Evolutionary conservation across 2,888 invertebrate species (phyloP), one percentile per base, ranked within the genome.

Genomic region (Cybosia mesomella): DNA sequence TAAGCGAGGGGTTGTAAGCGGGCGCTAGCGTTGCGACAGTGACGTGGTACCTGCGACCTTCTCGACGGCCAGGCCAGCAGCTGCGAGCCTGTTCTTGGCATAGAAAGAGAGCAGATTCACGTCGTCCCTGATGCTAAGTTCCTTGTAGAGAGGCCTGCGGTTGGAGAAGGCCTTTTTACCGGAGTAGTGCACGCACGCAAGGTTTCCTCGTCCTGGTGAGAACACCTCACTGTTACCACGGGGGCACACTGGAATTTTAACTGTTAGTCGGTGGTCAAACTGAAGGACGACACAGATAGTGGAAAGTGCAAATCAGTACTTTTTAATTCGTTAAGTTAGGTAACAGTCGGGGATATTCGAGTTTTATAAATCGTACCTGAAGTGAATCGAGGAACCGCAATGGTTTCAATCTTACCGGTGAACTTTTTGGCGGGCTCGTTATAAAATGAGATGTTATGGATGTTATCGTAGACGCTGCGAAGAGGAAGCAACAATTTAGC

Each of bases 61-160:
- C 79, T 94, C 94, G 85, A 90, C 85, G 86, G 93, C 93, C 78
- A 95, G 88, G 64, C 95, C 95, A 85, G 95, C 95, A 80, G 96
- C 96, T 83, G 96, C 97, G 83, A 96, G 96, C 83, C 97, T 96
- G 92, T 97, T 97, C 95, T 97, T 97, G 94, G 97, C 97, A 96
- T 98, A 98, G 96, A 97, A 98, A 89, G 98, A 98, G 89, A 98
- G 96, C 86, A 98, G 96, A 89, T 97, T 97, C 91, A 98, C 97
- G 95, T 98, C 98, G 92, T 96, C 97, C 91, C 96, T 96, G 91
- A 98, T 96, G 92, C 97, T 97, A 85, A 97, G 97, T 89, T 96
- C 96, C 87, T 96, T 96, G 92, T 96, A 95, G 88, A 97, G 96
- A 74, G 97, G 96, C 87, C 96, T 96, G 87, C 98, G 97, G 90